These are phyloP conservation scores for Cybosia mesomella DNA, from an alignment of 2,888 invertebrate genomes.

Conservation along the genomic window DNA sequence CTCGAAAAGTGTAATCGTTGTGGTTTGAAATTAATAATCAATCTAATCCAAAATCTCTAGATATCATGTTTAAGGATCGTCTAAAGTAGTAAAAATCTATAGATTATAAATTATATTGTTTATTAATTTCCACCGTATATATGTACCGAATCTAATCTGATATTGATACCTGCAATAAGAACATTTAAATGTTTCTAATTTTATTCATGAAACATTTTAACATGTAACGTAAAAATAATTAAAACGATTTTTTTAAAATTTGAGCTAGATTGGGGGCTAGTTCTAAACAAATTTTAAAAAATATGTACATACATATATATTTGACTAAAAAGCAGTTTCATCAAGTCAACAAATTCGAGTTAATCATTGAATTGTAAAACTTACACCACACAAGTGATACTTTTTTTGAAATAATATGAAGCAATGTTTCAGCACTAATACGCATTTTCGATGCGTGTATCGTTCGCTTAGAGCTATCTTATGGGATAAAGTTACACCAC, in stretches of 20 bases:
- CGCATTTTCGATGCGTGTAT: slow-evolving; percentile 38
- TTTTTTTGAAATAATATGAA: slow-evolving; percentile 25
- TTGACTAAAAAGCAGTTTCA: not conserved
- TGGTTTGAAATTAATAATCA: not conserved
- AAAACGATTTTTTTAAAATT: not conserved
- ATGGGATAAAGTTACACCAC: slow-evolving; percentile 61
- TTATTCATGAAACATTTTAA: slow-evolving; percentile 1
- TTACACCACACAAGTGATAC: slow-evolving; percentile 32
- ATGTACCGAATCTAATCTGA: not conserved
- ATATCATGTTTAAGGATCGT: not conserved
- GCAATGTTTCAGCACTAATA: slow-evolving; percentile 57
- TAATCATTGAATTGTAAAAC: not conserved
- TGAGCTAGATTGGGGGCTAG: slow-evolving; percentile 5
- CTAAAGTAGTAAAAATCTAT: not conserved
- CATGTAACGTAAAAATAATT: not conserved
- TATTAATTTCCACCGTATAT: not conserved
- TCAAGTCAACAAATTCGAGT: not conserved
- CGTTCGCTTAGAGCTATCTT: slow-evolving; percentile 8
- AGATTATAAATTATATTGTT: not conserved
- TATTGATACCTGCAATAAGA: not conserved
- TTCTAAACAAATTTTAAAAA: not conserved
- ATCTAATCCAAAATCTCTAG: not conserved
- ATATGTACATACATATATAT: not conserved
- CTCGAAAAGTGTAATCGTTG: not conserved
- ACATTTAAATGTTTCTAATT: not conserved